These are phyloP conservation scores for Corapipo altera DNA, from an alignment of 2,113 vertebrate species.

Conservation along the genomic window DNA sequence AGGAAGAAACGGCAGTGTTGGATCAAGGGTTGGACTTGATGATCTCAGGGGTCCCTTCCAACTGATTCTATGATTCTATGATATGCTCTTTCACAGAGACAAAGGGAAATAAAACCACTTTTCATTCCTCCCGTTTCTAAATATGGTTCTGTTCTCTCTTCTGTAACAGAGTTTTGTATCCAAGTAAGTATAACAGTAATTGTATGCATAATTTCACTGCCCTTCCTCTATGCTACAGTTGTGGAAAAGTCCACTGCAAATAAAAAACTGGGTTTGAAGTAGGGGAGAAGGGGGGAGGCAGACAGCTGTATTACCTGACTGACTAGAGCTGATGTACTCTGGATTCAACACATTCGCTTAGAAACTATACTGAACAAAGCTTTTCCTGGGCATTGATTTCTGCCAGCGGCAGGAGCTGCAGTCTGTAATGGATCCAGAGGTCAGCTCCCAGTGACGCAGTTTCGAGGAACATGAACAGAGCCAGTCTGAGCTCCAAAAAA, in stretches of 20 bases:
- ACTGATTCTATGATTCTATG: no score
- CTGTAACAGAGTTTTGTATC: not conserved
- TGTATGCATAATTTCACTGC: not conserved
- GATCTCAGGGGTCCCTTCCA: no score
- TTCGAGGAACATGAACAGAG: not conserved
- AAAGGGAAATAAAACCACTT: not conserved
- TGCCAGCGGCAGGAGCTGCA: not conserved
- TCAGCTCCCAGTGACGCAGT: not conserved
- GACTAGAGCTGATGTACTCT: not conserved
- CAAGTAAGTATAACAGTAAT: not conserved
- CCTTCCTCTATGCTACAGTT: not conserved
- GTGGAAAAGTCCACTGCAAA: not conserved
- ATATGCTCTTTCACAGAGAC: not conserved
- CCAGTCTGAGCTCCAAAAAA: slow-evolving; percentile 7
- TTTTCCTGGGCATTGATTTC: not conserved
- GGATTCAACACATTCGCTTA: not conserved
- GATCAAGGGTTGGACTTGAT: no score
- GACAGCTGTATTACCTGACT: not conserved
- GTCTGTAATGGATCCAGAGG: not conserved
- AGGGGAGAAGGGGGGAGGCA: not conserved
- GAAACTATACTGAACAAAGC: not conserved
- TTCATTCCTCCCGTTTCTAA: not conserved
- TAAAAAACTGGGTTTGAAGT: not conserved
- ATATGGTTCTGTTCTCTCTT: not conserved
- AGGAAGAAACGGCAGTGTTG: no score